Evolutionary conservation across 2,113 vertebrate species (phyloP), one percentile per base, ranked within the genome.

Genomic region (Callopanchax toddi): DNA sequence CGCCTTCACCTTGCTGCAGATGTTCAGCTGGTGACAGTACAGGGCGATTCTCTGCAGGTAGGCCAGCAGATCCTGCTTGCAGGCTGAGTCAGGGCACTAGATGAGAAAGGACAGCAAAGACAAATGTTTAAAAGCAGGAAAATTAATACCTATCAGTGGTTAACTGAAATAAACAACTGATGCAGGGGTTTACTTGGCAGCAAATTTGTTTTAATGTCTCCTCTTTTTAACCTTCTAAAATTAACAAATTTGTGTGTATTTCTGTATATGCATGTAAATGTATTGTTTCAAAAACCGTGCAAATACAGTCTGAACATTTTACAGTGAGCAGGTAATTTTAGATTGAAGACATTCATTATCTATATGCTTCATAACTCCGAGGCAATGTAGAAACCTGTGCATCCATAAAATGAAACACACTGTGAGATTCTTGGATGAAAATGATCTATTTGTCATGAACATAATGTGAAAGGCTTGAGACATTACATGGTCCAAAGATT

Each of bases 1-100:
- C 0, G 97, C 97, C 79, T 99, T 99, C 80, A 99, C 97, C 86
- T 99, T 99, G 91, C 97, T 99, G 83, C 97, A 99, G 81, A 99
- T 99, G 82, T 99, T 99, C 74, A 99, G 94, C 91, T 99, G 97
- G 81, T 99, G 97, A 87, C 97, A 99, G 82, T 96, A 99, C 22
- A 99, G 92, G 0, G 97, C 96, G 9, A 99, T 98, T 79, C 97
- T 96, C 88, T 99, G 96, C 76, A 99, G 93, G 86, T 99, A 99
- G 42, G 96, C 97, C 60, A 99, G 90, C 48, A 99, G 94, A 88
- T 99, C 97, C 90, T 99, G 95, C 78, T 99, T 99, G 87, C 96
- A 99, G 0, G 96, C 92, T 0, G 96, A 99, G 71, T 99, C 97
- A 0, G 97, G 97, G 84, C 97, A 99, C 97, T 99, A 86, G 1